phyloP scores from a whole-genome alignment of 2,113 vertebrate species.

The Deroptyus accipitrinus region DNA sequence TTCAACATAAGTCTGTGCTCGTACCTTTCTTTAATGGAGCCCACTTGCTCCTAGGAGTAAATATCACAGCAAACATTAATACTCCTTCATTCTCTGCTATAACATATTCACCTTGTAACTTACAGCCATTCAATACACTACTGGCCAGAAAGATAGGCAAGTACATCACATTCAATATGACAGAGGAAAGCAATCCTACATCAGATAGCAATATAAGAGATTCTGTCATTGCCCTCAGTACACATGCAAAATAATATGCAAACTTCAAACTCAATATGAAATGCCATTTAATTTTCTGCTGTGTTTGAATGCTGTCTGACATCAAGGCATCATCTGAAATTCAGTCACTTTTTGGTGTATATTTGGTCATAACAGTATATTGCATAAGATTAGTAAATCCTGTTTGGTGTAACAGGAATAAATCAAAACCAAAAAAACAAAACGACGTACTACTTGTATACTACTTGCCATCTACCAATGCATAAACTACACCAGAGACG shows the following conservation, averaged over 20 bases:
- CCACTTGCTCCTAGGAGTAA: slow-evolving; percentile 90
- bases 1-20: slow-evolving; percentile 97
- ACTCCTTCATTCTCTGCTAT: neutral
- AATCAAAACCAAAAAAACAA: neutral
- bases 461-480: neutral
- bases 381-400: neutral
- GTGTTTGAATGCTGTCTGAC: neutral
- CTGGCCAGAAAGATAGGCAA: neutral
- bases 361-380: neutral
- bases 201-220: neutral
- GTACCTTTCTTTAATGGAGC: slow-evolving; percentile 95
- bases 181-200: neutral
- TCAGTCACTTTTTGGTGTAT: neutral
- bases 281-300: neutral
- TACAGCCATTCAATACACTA: neutral
- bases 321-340: neutral
- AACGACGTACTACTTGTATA: neutral
- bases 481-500: neutral
- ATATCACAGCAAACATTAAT: slow-evolving; percentile 26
- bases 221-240: neutral
- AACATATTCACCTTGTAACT: neutral
- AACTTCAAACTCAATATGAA: neutral
- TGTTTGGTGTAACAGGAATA: neutral
- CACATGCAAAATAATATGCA: neutral
- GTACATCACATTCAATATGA: neutral